Percentiles rank a stretch among this genome's conserved stretches.
These are phyloP conservation scores for Caenorhabditis sp. DNA, from an alignment of 2,888 invertebrate genomes.

Conservation along the genomic window DNA sequence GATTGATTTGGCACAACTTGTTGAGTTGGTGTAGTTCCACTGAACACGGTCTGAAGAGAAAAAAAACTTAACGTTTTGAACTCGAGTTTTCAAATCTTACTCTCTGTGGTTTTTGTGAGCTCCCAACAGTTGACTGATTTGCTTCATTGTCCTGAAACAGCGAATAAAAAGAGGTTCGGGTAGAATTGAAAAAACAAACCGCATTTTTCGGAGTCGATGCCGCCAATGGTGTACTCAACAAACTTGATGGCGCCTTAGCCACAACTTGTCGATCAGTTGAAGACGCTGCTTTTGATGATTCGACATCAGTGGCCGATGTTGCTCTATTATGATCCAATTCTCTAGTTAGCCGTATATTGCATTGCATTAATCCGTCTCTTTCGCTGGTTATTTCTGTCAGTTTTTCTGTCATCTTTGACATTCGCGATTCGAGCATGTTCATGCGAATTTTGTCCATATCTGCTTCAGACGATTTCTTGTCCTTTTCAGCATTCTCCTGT, in stretches of 20 bases:
- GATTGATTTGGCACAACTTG: neutral
- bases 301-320: slow-evolving; percentile 24
- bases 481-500: slow-evolving; percentile 5
- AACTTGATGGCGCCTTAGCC: neutral
- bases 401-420: slow-evolving; percentile 14
- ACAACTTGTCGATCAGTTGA: neutral
- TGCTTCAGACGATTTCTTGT: neutral
- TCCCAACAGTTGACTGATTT: neutral
- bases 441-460: slow-evolving; percentile 13
- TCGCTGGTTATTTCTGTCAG: slow-evolving; percentile 21
- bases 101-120: neutral
- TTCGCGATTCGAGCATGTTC: slow-evolving; percentile 23
- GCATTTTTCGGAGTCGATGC: neutral
- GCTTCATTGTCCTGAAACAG: neutral
- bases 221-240: neutral
- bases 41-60: neutral
- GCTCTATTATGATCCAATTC: slow-evolving; percentile 8
- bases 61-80: neutral
- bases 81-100: too few relatives aligned
- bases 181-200: too few relatives aligned
- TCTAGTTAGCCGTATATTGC: neutral
- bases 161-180: too few relatives aligned
- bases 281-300: slow-evolving; percentile 6
- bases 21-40: neutral
- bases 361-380: slow-evolving; percentile 19